phyloP scores from a whole-genome alignment of 2,113 vertebrate species.

The Peucedramus taeniatus region DNA sequence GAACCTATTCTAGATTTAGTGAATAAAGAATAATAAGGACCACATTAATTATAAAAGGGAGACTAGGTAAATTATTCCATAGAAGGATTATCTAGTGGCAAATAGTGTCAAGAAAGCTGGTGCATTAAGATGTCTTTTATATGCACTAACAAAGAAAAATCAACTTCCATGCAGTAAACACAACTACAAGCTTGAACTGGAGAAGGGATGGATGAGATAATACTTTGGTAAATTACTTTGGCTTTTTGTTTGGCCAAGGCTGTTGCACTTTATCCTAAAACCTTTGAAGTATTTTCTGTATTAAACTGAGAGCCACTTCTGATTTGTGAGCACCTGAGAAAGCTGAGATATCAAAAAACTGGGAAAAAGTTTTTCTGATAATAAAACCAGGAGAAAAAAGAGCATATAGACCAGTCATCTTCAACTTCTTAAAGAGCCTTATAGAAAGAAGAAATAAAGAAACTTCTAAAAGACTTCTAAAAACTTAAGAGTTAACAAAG shows the following conservation, averaged over 20 bases:
- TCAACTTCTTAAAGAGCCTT: neutral
- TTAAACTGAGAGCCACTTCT: neutral
- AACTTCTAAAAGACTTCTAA: neutral
- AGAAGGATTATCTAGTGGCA: neutral
- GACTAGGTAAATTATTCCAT: neutral
- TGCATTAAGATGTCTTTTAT: neutral
- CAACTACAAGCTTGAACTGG: neutral
- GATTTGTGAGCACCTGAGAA: neutral
- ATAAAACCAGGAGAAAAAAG: neutral
- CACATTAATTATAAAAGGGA: neutral
- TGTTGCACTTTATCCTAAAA: neutral
- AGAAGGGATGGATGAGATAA: neutral
- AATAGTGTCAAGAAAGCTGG: neutral
- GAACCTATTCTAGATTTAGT: neutral
- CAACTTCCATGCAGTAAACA: neutral
- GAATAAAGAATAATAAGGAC: neutral
- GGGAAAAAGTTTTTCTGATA: neutral
- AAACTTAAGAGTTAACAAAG: neutral
- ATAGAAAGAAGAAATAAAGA: neutral
- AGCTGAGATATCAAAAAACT: neutral
- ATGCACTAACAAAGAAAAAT: neutral
- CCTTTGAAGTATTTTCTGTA: neutral
- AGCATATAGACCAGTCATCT: neutral
- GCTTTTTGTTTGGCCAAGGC: rapidly evolving
- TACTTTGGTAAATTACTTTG: neutral